Conservation (phyloP, 2,113 vertebrate genomes). For the Ancistrus triradiatus region DNA sequence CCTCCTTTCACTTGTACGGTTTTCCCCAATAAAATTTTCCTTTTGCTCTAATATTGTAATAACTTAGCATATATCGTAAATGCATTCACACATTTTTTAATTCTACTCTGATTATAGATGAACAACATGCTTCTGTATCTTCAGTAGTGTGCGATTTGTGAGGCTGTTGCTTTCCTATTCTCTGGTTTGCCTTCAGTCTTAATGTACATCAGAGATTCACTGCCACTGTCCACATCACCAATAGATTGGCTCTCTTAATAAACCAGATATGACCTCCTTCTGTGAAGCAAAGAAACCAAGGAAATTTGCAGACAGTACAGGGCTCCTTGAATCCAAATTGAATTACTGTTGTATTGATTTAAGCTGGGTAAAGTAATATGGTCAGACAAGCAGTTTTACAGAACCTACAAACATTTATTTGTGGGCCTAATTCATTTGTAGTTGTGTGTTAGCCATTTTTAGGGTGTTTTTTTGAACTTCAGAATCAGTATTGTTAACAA, state of each 20-base stretch:
- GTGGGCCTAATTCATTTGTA: constrained; percentile 24
- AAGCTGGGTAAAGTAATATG: too few species aligned
- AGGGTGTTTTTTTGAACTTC: constrained; percentile 9
- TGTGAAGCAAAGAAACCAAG: constrained; percentile 24
- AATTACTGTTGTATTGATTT: constrained; percentile 21
- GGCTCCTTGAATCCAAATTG: neutral
- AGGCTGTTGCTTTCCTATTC: constrained; percentile 4
- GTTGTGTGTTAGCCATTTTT: constrained; percentile 8
- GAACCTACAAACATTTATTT: constrained; percentile 14
- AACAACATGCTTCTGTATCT: too few species aligned
- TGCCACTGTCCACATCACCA: constrained; percentile 26
- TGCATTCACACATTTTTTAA: too few species aligned
- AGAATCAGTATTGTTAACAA: constrained; percentile 24
- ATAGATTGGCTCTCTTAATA: constrained; percentile 44
- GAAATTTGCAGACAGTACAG: constrained; percentile 29
- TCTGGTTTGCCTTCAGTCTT: constrained; percentile 14
- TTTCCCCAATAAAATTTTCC: too few species aligned
- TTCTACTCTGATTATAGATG: too few species aligned
- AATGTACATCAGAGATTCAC: constrained; percentile 31
- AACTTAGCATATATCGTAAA: too few species aligned
- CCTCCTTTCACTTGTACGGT: too few species aligned
- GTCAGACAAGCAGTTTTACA: too few species aligned
- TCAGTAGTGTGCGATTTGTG: neutral
- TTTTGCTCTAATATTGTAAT: too few species aligned
- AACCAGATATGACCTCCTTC: constrained; percentile 32